These are phyloP conservation scores for Geodia barretti DNA, from an alignment of 37 sponge, comb jelly and placozoan species.

Conservation along the genomic window DNA sequence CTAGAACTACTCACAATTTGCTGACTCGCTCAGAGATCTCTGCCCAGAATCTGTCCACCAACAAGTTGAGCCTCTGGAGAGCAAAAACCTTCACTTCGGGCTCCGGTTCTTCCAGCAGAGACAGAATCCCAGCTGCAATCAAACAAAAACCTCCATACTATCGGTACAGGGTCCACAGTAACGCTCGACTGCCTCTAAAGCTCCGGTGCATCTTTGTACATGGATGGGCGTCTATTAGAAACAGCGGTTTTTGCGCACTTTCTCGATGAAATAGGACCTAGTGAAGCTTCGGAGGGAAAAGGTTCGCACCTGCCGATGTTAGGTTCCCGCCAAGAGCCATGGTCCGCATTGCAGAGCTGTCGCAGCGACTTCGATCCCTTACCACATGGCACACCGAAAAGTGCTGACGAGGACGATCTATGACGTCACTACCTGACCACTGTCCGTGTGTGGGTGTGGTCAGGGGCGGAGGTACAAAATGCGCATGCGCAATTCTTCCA, in stretches of 20 bases:
- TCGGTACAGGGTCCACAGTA: not conserved
- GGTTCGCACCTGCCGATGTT: slow-evolving; percentile 5
- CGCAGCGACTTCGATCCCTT: not conserved
- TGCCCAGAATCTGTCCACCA: slow-evolving; percentile 97
- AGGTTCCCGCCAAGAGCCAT: slow-evolving; percentile 6
- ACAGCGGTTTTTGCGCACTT: not conserved
- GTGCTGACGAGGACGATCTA: slow-evolving; percentile 3
- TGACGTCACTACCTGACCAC: too few relatives aligned
- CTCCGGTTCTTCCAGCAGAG: slow-evolving; percentile 86
- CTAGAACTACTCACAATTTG: slow-evolving; percentile 74
- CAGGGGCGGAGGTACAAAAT: not conserved
- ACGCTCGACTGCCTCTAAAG: not conserved
- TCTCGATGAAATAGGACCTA: not conserved
- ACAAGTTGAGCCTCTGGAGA: slow-evolving; percentile 78
- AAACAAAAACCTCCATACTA: not conserved
- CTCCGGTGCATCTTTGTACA: not conserved
- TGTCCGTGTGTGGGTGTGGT: not conserved
- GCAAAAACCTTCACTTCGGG: slow-evolving; percentile 88
- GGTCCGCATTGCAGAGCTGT: not conserved
- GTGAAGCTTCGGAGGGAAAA: not conserved
- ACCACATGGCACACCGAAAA: not conserved
- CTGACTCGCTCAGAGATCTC: slow-evolving; percentile 88
- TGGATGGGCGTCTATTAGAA: not conserved
- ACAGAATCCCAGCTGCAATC: slow-evolving; percentile 82
- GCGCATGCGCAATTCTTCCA: not conserved